phyloP scores from a whole-genome alignment of 2,797 vertebrate genomes.

The Platyrinchus mystaceus region DNA sequence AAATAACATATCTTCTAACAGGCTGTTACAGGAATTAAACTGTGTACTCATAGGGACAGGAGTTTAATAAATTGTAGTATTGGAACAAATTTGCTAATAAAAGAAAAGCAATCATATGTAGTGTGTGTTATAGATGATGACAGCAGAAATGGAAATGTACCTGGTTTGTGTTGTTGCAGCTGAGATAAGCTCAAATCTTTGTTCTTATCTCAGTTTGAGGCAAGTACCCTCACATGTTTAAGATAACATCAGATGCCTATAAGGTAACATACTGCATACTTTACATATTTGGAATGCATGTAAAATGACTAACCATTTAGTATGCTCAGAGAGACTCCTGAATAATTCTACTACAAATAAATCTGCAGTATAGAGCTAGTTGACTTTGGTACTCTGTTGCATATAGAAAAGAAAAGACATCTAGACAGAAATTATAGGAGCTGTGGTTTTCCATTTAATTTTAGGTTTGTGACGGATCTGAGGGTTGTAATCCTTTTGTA shows the following conservation, averaged over 20 bases:
- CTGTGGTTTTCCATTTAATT: neutral
- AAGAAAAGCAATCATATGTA: neutral
- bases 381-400: neutral
- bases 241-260: neutral
- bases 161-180: neutral
- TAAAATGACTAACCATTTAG: neutral
- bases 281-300: neutral
- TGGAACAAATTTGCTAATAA: neutral
- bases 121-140: neutral
- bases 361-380: neutral
- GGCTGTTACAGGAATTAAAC: neutral
- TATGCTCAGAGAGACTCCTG: neutral
- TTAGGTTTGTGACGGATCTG: neutral
- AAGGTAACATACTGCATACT: neutral
- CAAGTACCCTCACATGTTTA: neutral
- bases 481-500: neutral
- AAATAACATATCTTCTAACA: neutral
- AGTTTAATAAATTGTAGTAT: neutral
- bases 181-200: neutral
- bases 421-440: neutral
- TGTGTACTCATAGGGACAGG: neutral
- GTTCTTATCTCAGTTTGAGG: neutral
- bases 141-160: neutral
- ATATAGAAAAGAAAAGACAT: neutral
- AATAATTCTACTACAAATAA: neutral